phyloP scores from a whole-genome alignment of 2,888 invertebrate genomes.

The Lasiommata megera region DNA sequence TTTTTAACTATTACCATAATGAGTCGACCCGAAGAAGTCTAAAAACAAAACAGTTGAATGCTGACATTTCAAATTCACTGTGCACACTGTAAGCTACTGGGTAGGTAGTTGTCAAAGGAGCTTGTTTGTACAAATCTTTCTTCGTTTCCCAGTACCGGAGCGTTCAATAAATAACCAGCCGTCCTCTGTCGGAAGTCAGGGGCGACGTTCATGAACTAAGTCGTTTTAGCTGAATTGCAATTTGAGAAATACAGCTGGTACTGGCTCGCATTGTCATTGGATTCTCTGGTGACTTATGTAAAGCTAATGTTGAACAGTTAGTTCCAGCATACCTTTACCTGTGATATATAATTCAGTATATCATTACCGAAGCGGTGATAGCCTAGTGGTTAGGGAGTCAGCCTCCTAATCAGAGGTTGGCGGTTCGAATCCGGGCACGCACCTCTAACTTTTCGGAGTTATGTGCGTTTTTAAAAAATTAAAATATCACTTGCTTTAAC shows the following conservation, averaged over 20 bases:
- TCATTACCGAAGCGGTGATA: too few relatives aligned
- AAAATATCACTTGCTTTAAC: too few relatives aligned
- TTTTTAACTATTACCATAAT: neutral
- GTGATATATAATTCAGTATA: too few relatives aligned
- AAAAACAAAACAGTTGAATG: neutral
- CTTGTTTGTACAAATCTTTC: slow-evolving; percentile 26
- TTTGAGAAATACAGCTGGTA: slow-evolving; percentile 7
- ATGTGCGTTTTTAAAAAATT: too few relatives aligned
- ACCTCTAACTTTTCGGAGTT: too few relatives aligned
- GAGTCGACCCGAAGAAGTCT: neutral
- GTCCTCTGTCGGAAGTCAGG: slow-evolving; percentile 17
- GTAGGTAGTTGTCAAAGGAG: slow-evolving; percentile 21
- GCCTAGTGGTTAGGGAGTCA: too few relatives aligned
- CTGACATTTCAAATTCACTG: neutral
- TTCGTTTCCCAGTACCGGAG: slow-evolving; percentile 15
- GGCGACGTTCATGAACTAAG: slow-evolving; percentile 28
- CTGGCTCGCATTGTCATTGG: neutral
- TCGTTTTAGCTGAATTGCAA: slow-evolving; percentile 25
- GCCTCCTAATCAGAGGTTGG: too few relatives aligned
- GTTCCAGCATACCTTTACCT: too few relatives aligned
- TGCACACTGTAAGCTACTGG: slow-evolving; percentile 2
- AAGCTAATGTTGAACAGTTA: too few relatives aligned
- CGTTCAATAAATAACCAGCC: slow-evolving; percentile 26
- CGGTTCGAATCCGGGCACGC: too few relatives aligned
- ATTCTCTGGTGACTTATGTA: too few relatives aligned